These are phyloP conservation scores for Ivindomyrus marchei DNA, from an alignment of 2,113 vertebrate species.

Conservation along the genomic window DNA sequence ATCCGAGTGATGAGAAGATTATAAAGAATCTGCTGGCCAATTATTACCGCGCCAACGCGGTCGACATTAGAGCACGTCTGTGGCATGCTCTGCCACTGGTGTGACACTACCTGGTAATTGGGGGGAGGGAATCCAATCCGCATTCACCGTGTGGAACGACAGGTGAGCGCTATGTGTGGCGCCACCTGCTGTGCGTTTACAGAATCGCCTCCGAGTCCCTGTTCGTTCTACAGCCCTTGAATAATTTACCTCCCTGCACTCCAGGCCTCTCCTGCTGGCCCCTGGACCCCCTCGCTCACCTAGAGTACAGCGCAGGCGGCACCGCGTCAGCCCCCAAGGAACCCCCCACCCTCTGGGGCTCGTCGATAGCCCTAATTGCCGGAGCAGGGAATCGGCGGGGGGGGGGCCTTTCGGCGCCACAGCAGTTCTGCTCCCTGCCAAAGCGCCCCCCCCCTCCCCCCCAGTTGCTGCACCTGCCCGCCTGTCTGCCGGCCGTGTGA, in stretches of 20 bases:
- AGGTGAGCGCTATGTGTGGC: not conserved
- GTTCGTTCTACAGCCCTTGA: constrained; percentile 42
- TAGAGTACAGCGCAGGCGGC: constrained; percentile 40
- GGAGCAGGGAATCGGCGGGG: constrained; percentile 31
- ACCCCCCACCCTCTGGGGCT: constrained; percentile 35
- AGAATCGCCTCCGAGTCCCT: constrained; percentile 36
- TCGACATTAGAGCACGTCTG: not conserved
- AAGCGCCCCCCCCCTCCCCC: constrained; percentile 21
- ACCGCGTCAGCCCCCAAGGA: constrained; percentile 38
- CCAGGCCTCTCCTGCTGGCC: constrained; percentile 33
- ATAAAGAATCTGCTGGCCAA: constrained; percentile 24
- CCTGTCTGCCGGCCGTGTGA: not conserved
- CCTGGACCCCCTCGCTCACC: constrained; percentile 21
- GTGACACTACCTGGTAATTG: constrained; percentile 15
- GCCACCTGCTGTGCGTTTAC: constrained; percentile 32
- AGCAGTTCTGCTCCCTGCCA: constrained; percentile 27
- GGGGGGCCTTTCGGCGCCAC: constrained; percentile 41
- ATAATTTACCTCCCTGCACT: constrained; percentile 54
- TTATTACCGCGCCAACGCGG: constrained; percentile 23
- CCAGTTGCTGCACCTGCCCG: not conserved
- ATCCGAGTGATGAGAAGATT: constrained; percentile 32
- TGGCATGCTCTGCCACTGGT: not conserved
- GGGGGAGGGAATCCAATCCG: constrained; percentile 18
- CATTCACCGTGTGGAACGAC: constrained; percentile 2
- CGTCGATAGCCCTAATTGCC: constrained; percentile 61